These are phyloP conservation scores for Epistrophe eligans DNA, from an alignment of 2,888 invertebrate genomes.

Conservation along the genomic window DNA sequence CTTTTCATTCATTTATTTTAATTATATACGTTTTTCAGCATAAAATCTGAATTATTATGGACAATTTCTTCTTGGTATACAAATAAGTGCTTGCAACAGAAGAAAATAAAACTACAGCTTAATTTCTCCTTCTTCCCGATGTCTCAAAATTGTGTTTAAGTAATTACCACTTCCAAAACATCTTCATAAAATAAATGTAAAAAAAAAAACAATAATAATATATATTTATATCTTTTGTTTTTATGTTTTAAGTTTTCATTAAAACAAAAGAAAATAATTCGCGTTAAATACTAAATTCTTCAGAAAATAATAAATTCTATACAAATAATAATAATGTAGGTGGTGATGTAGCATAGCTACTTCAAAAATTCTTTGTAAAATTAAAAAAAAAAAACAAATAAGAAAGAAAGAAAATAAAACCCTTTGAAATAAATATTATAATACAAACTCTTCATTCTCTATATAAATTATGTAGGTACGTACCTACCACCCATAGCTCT, in stretches of 20 bases:
- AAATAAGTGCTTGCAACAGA: too few species aligned
- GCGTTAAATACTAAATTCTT: constrained; percentile 19
- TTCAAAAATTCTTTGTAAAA: constrained; percentile 5
- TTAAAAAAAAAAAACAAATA: background rate
- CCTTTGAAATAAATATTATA: constrained; percentile 24
- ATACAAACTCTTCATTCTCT: constrained; percentile 9
- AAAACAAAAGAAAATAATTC: constrained; percentile 20
- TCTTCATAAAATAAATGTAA: too few species aligned
- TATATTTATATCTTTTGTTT: background rate
- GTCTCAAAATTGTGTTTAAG: too few species aligned
- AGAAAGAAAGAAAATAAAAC: background rate
- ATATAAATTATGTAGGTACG: too few species aligned
- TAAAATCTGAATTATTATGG: too few species aligned
- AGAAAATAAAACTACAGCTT: too few species aligned
- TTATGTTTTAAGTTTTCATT: background rate
- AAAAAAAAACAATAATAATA: too few species aligned
- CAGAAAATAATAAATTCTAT: constrained; percentile 4
- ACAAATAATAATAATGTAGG: constrained; percentile 8
- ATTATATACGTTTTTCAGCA: too few species aligned
- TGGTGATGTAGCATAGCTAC: background rate
- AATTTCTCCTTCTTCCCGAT: too few species aligned
- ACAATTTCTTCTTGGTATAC: too few species aligned
- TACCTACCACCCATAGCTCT: constrained; percentile 33
- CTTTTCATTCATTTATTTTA: too few species aligned
- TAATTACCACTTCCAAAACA: too few species aligned